Evolutionary conservation across 1,140 invertebrate genomes (phyloP), one percentile per base, ranked within the genome.

Genomic region (Conus ventricosus): DNA sequence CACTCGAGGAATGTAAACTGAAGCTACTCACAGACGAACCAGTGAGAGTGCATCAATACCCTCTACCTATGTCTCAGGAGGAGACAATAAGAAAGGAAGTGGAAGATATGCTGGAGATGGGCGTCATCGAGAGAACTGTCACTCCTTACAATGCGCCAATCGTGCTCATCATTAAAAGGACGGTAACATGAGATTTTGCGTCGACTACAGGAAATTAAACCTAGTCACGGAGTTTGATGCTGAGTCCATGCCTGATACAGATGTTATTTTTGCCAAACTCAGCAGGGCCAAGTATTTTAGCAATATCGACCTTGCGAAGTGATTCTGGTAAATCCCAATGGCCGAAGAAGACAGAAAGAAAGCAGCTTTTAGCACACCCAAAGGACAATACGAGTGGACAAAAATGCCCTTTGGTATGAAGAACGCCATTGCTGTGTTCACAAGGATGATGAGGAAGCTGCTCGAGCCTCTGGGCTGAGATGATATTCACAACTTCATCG

Each of bases 121-220:
- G 94, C 39, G 92, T 95, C 25, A 95, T 95, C 67, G 87, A 91
- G 84, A 91, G 90, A 84, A 92, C 94, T 82, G 86, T 90, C 86
- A 94, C 94, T 23, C 94, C 96, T 54, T 96, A 95, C 95, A 95
- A 94, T 11, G 95, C 96, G 8, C 96, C 96, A 5, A 90, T 96
- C 51, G 96, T 96, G 1, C 92, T 95, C 6, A 94, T 96, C 53
- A 92, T 27, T 96, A 96, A 88, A 84, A 92, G 1, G 93, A 96
- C 90, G 95, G 94, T 15, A 90, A 92, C n/a, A 90, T 95, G 55
- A 88, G 96, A 25, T 93, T 96, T 55, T 96, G 96, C 91, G 94
- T 93, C 2, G 96, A 96, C 92, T 96, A 95, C 92, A 95, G 92
- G 15, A 81, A 85, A 17, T 86, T 93, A 10, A 93, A 94, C 81